Evolutionary conservation across 2,797 vertebrate species (phyloP).

Genomic region (Strix occidentalis): DNA sequence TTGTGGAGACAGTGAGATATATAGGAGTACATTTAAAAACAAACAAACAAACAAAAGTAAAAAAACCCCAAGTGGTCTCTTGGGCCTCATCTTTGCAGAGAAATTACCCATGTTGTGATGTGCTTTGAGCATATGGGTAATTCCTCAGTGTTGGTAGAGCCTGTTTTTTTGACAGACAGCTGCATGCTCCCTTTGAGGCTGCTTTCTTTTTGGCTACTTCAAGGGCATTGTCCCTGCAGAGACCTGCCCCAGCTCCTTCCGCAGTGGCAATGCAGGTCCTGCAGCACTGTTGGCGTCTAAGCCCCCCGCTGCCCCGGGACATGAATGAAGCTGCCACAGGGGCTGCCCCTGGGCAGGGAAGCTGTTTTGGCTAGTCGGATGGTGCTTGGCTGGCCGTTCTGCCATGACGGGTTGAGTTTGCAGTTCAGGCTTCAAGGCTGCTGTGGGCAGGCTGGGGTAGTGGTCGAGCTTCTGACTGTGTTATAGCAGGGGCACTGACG

Average conservation of each 20-base stretch:
- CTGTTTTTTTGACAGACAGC: neutral
- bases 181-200: neutral
- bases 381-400: neutral
- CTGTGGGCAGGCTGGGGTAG: neutral
- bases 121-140: neutral
- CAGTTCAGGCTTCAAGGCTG: neutral
- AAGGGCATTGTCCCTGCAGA: neutral
- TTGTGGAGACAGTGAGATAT: neutral
- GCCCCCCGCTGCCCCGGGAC: neutral
- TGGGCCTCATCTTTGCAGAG: neutral
- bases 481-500: neutral
- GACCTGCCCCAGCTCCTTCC: neutral
- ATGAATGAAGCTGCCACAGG: accelerated
- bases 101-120: neutral
- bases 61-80: neutral
- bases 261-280: neutral
- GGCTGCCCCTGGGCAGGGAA: neutral
- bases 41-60: neutral
- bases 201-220: accelerated
- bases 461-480: neutral
- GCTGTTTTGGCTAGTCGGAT: neutral
- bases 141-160: neutral
- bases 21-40: neutral
- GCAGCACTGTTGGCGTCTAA: neutral
- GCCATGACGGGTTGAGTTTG: neutral